phyloP scores from a whole-genome alignment of 1,140 invertebrate genomes.

The Sycobia sp. region DNA sequence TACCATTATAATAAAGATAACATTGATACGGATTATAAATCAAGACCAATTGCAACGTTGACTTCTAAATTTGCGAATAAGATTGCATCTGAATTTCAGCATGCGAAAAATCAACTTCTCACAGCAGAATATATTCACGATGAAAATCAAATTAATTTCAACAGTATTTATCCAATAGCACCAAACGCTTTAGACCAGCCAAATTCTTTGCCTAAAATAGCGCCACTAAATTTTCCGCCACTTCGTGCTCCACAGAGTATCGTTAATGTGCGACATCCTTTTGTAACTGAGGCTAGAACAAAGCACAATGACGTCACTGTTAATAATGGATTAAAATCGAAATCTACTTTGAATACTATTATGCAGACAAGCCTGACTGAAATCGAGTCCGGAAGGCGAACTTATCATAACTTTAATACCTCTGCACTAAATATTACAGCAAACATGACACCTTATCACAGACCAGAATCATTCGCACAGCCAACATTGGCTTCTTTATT shows the following conservation, averaged over 20 bases:
- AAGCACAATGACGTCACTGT: conserved; percentile 38
- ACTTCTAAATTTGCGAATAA: conserved; percentile 13
- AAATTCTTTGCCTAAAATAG: conserved; percentile 38
- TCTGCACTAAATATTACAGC: conserved; percentile 40
- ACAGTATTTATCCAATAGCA: conserved; percentile 33
- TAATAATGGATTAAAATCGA: conserved; percentile 25
- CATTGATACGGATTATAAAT: conserved; percentile 41
- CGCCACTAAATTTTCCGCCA: conserved; percentile 48
- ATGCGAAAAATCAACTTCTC: conserved; percentile 4
- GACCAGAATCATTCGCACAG: conserved; percentile 44
- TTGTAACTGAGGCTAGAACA: conserved; percentile 45
- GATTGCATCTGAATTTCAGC: conserved; percentile 3
- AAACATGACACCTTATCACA: conserved; percentile 44
- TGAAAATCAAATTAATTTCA: conserved; percentile 14
- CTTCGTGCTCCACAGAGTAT: conserved; percentile 49
- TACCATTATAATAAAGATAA: conserved; percentile 34
- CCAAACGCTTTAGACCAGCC: conserved; percentile 41
- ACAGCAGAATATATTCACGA: conserved; percentile 2
- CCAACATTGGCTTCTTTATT: conserved; percentile 43
- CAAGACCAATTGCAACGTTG: conserved; percentile 22
- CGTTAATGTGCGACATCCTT: conserved; percentile 48
- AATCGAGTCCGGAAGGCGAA: conserved; percentile 37
- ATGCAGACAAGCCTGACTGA: conserved; percentile 37
- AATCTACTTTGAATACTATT: conserved; percentile 38
- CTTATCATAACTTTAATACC: conserved; percentile 42